phyloP scores from a whole-genome alignment of 1,140 invertebrate genomes.

The Asobara japonica region DNA sequence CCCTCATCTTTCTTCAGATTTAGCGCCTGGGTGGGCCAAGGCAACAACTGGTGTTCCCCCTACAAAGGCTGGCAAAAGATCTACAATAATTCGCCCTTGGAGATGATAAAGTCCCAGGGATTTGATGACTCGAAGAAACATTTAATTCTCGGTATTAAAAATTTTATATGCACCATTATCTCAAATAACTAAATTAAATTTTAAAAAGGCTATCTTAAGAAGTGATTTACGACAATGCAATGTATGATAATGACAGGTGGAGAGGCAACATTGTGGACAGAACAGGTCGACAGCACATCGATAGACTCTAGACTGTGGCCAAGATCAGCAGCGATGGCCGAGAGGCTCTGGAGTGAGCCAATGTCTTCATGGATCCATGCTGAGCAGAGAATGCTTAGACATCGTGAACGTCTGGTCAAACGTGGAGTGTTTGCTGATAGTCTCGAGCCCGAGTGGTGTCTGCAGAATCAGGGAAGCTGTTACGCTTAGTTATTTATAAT shows the following conservation, averaged over 20 bases:
- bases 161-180: slow-evolving; percentile 1
- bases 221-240: neutral
- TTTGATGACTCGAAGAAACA: slow-evolving; percentile 64
- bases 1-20: slow-evolving; percentile 56
- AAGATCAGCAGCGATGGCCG: slow-evolving; percentile 80
- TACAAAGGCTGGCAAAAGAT: slow-evolving; percentile 90
- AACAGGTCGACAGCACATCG: slow-evolving; percentile 76
- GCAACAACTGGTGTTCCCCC: slow-evolving; percentile 87
- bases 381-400: slow-evolving; percentile 74
- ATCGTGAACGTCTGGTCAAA: slow-evolving; percentile 76
- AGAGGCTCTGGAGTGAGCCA: slow-evolving; percentile 82
- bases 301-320: slow-evolving; percentile 81
- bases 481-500: slow-evolving; percentile 10
- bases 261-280: slow-evolving; percentile 84
- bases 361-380: slow-evolving; percentile 70
- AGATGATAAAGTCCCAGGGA: slow-evolving; percentile 61
- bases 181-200: slow-evolving; percentile 22
- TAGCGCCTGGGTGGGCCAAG: slow-evolving; percentile 70
- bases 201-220: neutral
- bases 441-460: slow-evolving; percentile 83
- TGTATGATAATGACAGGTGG: slow-evolving; percentile 69
- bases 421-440: slow-evolving; percentile 76
- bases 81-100: slow-evolving; percentile 78
- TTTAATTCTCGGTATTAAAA: slow-evolving; percentile 67
- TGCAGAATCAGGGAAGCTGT: slow-evolving; percentile 80